These are phyloP conservation scores for Rhabdomys pumilio DNA, from an alignment of 2,797 vertebrate genomes.

Conservation along the genomic window DNA sequence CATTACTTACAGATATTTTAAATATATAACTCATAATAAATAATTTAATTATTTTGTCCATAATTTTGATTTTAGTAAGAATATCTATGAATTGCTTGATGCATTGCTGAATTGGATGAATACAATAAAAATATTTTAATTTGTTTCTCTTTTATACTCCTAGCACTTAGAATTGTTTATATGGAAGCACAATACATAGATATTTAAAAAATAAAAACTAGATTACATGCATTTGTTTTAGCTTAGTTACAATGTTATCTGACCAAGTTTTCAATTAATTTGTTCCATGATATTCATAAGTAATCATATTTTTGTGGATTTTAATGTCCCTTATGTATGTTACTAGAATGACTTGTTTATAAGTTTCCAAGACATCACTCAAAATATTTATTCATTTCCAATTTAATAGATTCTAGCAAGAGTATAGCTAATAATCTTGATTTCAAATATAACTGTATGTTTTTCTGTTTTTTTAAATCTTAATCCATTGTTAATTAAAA, in stretches of 20 bases:
- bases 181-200: neutral
- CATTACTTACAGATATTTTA: conserved; percentile 31
- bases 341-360: neutral
- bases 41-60: conserved; percentile 27
- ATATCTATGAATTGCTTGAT: conserved; percentile 39
- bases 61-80: neutral
- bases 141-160: neutral
- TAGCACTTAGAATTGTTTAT: neutral
- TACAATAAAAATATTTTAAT: neutral
- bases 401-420: neutral
- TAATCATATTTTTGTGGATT: neutral
- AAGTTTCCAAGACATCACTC: conserved; percentile 8
- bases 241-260: neutral
- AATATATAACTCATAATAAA: neutral
- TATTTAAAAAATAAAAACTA: neutral
- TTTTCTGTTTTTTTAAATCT: conserved; percentile 11
- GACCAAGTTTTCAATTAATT: neutral
- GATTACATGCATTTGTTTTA: neutral
- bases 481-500: conserved; percentile 11
- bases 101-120: neutral
- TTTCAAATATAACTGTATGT: neutral
- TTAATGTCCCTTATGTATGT: neutral
- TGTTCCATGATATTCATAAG: neutral
- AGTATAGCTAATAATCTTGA: neutral
- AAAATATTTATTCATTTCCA: neutral